A percentile compares a stretch with the other conserved stretches of the same genome.
These are phyloP conservation scores for Xestia sexstrigata DNA, from an alignment of 2,888 invertebrate species.

Conservation along the genomic window DNA sequence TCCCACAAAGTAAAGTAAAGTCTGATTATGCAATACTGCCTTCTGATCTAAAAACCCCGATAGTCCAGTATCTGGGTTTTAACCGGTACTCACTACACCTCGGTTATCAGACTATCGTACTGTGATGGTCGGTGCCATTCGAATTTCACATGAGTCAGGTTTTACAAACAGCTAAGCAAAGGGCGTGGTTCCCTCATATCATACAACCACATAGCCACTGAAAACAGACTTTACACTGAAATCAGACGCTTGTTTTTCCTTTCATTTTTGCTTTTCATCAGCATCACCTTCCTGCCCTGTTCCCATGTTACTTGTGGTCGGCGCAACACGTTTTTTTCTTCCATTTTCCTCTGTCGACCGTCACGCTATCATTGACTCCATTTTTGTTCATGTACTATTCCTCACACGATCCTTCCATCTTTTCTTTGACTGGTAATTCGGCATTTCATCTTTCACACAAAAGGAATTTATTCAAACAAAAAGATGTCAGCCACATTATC, in stretches of 20 bases:
- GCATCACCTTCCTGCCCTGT: not conserved
- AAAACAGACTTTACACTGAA: not conserved
- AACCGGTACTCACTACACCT: not conserved
- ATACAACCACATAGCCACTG: too few relatives aligned
- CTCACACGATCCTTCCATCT: not conserved
- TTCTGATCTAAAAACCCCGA: not conserved
- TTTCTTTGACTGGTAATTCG: not conserved
- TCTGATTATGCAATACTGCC: not conserved
- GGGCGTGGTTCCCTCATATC: conserved; percentile 16
- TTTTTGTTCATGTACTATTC: not conserved
- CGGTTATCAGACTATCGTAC: not conserved
- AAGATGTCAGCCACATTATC: not conserved
- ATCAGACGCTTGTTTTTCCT: not conserved
- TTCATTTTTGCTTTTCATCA: not conserved
- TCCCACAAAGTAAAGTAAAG: too few relatives aligned
- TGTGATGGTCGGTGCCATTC: not conserved
- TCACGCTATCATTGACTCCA: not conserved
- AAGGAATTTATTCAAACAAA: not conserved
- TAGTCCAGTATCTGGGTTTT: not conserved
- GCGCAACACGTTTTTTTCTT: not conserved
- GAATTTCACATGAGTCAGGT: conserved; percentile 20
- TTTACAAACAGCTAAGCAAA: not conserved
- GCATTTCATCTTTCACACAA: not conserved
- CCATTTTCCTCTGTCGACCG: not conserved
- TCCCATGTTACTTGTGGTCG: not conserved